phyloP scores from a whole-genome alignment of 1,140 invertebrate genomes.

The Drosophila littoralis region DNA sequence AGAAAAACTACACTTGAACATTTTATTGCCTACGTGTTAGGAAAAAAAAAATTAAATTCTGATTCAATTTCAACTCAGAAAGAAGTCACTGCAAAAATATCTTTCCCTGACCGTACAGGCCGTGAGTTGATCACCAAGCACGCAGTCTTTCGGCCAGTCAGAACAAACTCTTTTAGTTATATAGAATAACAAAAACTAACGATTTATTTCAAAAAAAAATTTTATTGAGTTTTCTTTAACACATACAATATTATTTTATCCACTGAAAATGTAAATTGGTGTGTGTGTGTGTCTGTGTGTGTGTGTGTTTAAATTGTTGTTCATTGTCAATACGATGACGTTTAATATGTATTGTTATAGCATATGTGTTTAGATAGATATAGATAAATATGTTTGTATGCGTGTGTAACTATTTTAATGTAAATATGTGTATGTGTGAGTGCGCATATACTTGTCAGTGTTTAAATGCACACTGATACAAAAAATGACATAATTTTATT shows the following conservation, averaged over 20 bases:
- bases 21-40: too few species aligned
- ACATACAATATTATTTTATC: slow-evolving; percentile 36
- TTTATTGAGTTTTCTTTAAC: slow-evolving; percentile 45
- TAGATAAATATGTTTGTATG: slow-evolving; percentile 37
- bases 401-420: slow-evolving; percentile 33
- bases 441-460: slow-evolving; percentile 7
- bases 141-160: too few species aligned
- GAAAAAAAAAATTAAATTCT: too few species aligned
- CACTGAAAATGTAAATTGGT: slow-evolving; percentile 36
- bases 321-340: slow-evolving; percentile 27
- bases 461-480: slow-evolving; percentile 18
- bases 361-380: slow-evolving; percentile 30
- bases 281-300: slow-evolving; percentile 16
- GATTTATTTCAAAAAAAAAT: slow-evolving; percentile 23
- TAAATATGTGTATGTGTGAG: slow-evolving; percentile 29
- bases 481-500: slow-evolving; percentile 43
- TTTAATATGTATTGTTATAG: slow-evolving; percentile 28
- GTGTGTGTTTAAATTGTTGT: slow-evolving; percentile 22
- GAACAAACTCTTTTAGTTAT: too few species aligned
- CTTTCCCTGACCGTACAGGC: too few species aligned
- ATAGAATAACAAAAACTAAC: not conserved
- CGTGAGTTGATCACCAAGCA: too few species aligned
- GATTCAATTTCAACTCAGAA: too few species aligned
- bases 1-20: too few species aligned
- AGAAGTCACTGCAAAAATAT: too few species aligned